A percentile compares a stretch with the other conserved stretches of the same genome.
These are phyloP conservation scores for Trichomycterus rosablanca DNA, from an alignment of 2,113 vertebrate species.

Conservation along the genomic window DNA sequence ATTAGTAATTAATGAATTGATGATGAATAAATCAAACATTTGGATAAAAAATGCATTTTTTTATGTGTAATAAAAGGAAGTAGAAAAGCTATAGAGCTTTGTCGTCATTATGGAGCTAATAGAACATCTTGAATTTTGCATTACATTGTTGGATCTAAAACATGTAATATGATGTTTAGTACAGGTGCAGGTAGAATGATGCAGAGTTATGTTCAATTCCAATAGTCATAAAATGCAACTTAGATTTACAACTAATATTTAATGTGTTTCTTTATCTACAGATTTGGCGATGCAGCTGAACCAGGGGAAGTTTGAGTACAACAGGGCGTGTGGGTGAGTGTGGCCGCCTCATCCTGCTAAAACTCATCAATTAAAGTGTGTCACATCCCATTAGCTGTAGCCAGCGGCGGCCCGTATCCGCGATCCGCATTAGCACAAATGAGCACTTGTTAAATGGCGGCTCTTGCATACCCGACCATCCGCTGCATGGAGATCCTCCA, in stretches of 20 bases:
- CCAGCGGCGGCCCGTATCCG: constrained; percentile 48
- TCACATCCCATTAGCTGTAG: constrained; percentile 70
- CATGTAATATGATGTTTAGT: too few relatives aligned
- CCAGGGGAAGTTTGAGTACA: constrained; percentile 98
- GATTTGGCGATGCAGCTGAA: constrained; percentile 99
- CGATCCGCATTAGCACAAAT: constrained; percentile 55
- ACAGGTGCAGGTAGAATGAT: too few relatives aligned
- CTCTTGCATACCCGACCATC: constrained; percentile 11
- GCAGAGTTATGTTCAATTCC: too few relatives aligned
- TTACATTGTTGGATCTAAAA: too few relatives aligned
- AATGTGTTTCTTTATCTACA: constrained; percentile 58
- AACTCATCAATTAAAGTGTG: constrained; percentile 54
- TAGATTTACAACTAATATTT: background rate
- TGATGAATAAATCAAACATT: too few relatives aligned
- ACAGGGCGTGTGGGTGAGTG: constrained; percentile 95
- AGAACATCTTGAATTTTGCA: too few relatives aligned
- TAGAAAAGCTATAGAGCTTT: too few relatives aligned
- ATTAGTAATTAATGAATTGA: too few relatives aligned
- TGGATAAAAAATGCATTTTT: too few relatives aligned
- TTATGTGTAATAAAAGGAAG: too few relatives aligned
- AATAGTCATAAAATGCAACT: too few relatives aligned
- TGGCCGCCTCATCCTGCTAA: constrained; percentile 20
- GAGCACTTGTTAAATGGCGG: constrained; percentile 45
- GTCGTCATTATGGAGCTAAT: too few relatives aligned
- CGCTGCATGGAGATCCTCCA: constrained; percentile 6